Evolutionary conservation across 2,113 vertebrate species (phyloP).

Genomic region (Macaca fascicularis): DNA sequence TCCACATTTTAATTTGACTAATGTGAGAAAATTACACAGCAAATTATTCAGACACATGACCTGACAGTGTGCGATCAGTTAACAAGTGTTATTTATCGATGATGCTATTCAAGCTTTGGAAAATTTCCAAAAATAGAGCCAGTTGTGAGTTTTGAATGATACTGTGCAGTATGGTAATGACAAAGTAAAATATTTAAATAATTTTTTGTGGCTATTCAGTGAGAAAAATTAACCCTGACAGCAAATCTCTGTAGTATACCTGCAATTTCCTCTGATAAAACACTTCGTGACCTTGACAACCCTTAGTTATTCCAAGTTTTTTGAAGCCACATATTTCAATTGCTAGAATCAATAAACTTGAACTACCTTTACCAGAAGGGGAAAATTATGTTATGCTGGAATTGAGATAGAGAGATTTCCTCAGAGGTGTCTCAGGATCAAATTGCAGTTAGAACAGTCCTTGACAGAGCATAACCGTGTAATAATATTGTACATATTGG

Average conservation of each 20-base stretch:
- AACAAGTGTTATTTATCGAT: conserved; percentile 55
- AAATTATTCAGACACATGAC: conserved; percentile 53
- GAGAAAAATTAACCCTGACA: conserved; percentile 71
- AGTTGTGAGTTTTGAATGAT: not conserved
- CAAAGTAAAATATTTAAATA: conserved; percentile 72
- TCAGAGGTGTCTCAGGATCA: not conserved
- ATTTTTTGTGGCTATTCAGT: conserved; percentile 44
- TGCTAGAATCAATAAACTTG: conserved; percentile 39
- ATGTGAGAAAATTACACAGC: conserved; percentile 42
- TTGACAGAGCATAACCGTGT: not conserved
- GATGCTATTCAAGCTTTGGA: not conserved
- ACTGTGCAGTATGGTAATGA: not conserved
- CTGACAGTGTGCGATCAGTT: conserved; percentile 50
- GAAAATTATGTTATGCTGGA: not conserved
- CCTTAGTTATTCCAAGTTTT: conserved; percentile 56
- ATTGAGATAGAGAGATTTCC: not conserved
- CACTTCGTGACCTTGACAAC: conserved; percentile 51
- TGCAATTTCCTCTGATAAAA: conserved; percentile 57
- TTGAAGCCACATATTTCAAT: conserved; percentile 26
- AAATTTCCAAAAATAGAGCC: conserved; percentile 27
- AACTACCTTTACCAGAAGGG: not conserved
- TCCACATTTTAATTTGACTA: conserved; percentile 48
- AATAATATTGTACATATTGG: not conserved
- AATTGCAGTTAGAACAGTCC: not conserved
- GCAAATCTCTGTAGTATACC: conserved; percentile 47